A percentile compares a stretch with the other conserved stretches of the same genome.
phyloP scores from a whole-genome alignment of 2,113 vertebrate species.

The Piaya cayana region DNA sequence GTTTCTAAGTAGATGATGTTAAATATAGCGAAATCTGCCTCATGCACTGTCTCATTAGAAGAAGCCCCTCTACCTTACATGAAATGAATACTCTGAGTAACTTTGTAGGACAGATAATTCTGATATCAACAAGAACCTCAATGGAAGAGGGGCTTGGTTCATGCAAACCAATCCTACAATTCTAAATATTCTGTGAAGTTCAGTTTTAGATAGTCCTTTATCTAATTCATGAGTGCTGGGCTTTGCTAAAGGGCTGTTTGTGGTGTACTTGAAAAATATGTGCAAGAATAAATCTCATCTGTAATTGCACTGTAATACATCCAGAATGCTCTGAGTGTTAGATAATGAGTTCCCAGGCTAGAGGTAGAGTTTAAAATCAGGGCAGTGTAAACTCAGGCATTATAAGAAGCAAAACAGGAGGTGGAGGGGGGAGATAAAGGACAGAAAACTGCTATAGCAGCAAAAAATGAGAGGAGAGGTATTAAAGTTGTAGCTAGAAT shows the following conservation, averaged over 20 bases:
- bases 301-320: neutral
- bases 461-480: neutral
- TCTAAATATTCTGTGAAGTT: neutral
- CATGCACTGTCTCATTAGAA: neutral
- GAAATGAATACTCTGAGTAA: neutral
- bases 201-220: neutral
- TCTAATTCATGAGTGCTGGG: neutral
- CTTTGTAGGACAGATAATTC: neutral
- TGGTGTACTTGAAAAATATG: neutral
- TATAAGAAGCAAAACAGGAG: neutral
- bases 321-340: neutral
- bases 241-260: neutral
- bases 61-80: neutral
- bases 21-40: neutral
- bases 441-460: neutral
- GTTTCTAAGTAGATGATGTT: neutral
- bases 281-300: neutral
- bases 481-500: neutral
- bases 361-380: neutral
- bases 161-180: neutral
- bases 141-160: neutral
- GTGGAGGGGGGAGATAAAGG: neutral
- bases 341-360: neutral
- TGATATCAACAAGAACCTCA: neutral
- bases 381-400: neutral